A percentile compares a stretch with the other conserved stretches of the same genome.
phyloP scores from a whole-genome alignment of 2,888 invertebrate genomes.

The Ophioninae sp. region DNA sequence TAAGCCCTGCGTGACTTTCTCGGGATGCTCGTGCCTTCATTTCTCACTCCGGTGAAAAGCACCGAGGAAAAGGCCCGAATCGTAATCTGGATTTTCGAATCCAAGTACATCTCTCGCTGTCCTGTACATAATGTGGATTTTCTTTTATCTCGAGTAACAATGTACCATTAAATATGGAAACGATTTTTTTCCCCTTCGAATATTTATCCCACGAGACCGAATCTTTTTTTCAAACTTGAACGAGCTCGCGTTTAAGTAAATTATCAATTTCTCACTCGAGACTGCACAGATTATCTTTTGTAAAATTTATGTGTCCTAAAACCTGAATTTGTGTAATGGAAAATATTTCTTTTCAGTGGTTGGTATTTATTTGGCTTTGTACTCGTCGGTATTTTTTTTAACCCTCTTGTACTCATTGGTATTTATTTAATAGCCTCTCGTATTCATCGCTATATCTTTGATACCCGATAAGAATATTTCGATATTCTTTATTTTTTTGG shows the following conservation, averaged over 20 bases:
- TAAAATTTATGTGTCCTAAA: neutral
- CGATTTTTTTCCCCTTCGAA: neutral
- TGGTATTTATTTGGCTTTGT: no score
- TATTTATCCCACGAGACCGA: neutral
- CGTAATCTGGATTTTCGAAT: neutral
- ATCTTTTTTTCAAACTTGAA: neutral
- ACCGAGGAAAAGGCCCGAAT: neutral
- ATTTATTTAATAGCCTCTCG: no score
- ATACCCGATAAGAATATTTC: no score
- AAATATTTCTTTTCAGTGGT: no score
- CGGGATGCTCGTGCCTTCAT: conserved; percentile 2
- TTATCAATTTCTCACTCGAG: neutral
- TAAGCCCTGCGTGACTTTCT: conserved; percentile 40
- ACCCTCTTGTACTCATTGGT: no score
- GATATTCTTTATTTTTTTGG: no score
- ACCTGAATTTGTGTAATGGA: neutral
- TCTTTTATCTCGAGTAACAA: neutral
- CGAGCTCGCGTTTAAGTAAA: neutral
- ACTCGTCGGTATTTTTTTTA: no score
- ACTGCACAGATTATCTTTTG: no score
- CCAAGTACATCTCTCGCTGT: neutral
- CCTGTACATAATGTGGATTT: neutral
- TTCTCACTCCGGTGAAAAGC: neutral
- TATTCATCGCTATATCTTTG: no score
- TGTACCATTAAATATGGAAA: neutral